Percentiles rank a stretch among this genome's conserved stretches.
phyloP scores from a whole-genome alignment of 2,888 invertebrate species.

The Baccha elongata region DNA sequence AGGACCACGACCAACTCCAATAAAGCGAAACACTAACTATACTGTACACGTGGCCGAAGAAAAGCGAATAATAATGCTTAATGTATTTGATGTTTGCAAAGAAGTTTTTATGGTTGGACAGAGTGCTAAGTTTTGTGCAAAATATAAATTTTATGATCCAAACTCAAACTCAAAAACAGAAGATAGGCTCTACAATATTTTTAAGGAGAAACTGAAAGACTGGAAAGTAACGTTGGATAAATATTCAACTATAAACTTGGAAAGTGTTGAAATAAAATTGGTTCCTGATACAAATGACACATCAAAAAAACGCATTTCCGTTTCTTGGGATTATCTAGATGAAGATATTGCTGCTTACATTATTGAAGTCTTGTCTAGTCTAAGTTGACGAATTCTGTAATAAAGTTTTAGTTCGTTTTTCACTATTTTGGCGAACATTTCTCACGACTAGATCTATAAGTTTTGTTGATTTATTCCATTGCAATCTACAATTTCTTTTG shows the following conservation, averaged over 20 bases:
- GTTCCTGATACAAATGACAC: constrained; percentile 91
- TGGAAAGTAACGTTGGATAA: constrained; percentile 91
- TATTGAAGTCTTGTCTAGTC: constrained; percentile 89
- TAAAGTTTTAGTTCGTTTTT: too few species aligned
- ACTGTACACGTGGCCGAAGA: constrained; percentile 94
- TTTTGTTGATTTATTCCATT: too few species aligned
- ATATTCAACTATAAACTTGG: constrained; percentile 92
- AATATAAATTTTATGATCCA: constrained; percentile 91
- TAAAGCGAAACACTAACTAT: constrained; percentile 91
- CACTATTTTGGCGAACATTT: too few species aligned
- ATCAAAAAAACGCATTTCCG: constrained; percentile 91
- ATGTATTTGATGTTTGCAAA: constrained; percentile 93
- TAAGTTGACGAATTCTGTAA: constrained; percentile 83
- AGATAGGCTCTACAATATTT: constrained; percentile 89
- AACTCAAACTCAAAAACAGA: constrained; percentile 90
- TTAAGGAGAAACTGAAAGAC: constrained; percentile 90
- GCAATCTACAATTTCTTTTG: too few species aligned
- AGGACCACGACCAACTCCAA: constrained; percentile 87
- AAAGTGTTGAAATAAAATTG: constrained; percentile 94
- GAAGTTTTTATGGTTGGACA: constrained; percentile 86
- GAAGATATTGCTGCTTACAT: constrained; percentile 96
- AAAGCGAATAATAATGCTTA: constrained; percentile 92
- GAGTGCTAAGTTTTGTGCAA: constrained; percentile 81
- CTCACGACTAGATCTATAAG: too few species aligned
- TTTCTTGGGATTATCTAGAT: constrained; percentile 98